Evolutionary conservation across 2,888 invertebrate species (phyloP).

Genomic region (Archips xylosteana): DNA sequence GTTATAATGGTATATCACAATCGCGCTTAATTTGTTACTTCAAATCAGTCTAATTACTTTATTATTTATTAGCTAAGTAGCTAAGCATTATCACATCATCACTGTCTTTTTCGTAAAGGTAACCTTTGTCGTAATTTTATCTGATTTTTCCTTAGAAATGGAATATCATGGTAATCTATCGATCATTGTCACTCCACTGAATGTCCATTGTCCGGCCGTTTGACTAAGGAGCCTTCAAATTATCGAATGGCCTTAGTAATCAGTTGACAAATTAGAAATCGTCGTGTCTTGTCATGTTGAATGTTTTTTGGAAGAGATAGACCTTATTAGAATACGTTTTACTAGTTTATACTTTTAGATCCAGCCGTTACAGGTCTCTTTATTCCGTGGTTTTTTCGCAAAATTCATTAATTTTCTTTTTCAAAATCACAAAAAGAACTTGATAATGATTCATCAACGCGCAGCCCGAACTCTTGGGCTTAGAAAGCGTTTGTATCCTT

Average conservation of each 20-base stretch:
- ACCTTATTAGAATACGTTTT: too few species aligned
- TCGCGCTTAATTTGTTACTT: not conserved
- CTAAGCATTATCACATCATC: not conserved
- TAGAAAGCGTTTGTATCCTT: too few species aligned
- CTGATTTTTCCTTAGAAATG: slow-evolving; percentile 24
- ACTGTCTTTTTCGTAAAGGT: not conserved
- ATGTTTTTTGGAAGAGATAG: not conserved
- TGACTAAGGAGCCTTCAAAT: slow-evolving; percentile 6
- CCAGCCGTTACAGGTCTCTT: too few species aligned
- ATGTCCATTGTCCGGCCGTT: slow-evolving; percentile 31
- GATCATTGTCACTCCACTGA: slow-evolving; percentile 37
- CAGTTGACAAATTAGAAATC: slow-evolving; percentile 24
- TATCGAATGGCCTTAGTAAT: slow-evolving; percentile 12
- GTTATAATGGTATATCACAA: too few species aligned
- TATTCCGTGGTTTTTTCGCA: too few species aligned
- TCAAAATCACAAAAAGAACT: too few species aligned
- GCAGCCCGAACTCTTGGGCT: too few species aligned
- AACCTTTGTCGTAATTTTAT: not conserved
- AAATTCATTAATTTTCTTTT: too few species aligned
- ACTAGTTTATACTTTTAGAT: too few species aligned
- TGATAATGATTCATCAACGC: too few species aligned
- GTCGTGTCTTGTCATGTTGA: not conserved
- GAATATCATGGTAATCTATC: slow-evolving; percentile 35
- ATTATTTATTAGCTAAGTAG: not conserved
- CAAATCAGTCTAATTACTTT: not conserved